Conservation (phyloP, 2,888 invertebrate species). For the Thysanoteuthis rhombus region DNA sequence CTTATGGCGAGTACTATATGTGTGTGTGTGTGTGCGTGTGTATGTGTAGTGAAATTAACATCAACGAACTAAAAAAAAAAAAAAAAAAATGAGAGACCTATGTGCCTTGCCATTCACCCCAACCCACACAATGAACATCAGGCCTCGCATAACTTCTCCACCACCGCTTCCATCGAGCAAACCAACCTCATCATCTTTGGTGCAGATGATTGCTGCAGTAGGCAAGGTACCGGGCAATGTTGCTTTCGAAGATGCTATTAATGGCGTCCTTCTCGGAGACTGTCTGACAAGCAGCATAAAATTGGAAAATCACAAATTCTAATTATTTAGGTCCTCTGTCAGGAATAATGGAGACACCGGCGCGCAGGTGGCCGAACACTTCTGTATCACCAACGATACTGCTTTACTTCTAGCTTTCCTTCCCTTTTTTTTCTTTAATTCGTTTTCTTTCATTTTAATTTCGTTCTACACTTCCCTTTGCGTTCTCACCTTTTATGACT, state of each 20-base stretch:
- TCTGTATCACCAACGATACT: neutral
- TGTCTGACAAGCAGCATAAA: neutral
- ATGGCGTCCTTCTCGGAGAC: neutral
- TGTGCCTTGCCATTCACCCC: neutral
- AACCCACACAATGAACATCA: neutral
- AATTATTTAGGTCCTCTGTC: neutral
- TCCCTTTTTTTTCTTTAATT: neutral
- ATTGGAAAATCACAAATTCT: neutral
- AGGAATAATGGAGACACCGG: neutral
- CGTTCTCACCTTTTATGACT: too few relatives aligned
- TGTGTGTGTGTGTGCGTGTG: neutral
- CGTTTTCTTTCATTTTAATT: neutral
- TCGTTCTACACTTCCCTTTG: too few relatives aligned
- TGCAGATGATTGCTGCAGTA: neutral
- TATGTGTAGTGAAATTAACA: neutral
- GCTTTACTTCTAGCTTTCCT: neutral
- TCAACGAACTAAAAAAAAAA: neutral
- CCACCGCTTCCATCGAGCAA: neutral
- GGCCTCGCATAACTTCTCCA: neutral
- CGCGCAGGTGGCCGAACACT: neutral
- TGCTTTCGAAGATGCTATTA: neutral
- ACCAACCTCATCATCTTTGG: neutral
- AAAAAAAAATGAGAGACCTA: neutral
- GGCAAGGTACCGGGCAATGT: neutral
- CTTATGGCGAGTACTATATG: too few relatives aligned